Base-by-base conservation (phyloP, 2,797 vertebrate genomes). In the Neoniphon sammara region DNA sequence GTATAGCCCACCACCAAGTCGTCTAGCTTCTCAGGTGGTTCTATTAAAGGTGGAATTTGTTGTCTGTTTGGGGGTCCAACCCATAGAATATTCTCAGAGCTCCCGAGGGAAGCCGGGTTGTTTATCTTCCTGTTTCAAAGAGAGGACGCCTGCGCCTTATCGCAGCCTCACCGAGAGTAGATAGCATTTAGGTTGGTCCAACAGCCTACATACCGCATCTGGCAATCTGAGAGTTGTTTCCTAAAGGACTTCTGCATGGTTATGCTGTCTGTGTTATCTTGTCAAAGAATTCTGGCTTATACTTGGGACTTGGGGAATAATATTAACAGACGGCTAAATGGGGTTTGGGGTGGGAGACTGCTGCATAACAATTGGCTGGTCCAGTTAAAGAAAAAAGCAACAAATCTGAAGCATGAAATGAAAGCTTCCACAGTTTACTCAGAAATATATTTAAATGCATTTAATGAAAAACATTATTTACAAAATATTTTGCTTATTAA, bases 101-200 rank as follows among this genome's bases (percentile, higher is more conserved):
- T 89, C 88, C 83, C 64, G 70, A 70, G 82, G 83, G 90, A 87
- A 76, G 76, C 87, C 67, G 69, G 47, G 85, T 81, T 90, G 88
- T 90, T 92, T 90, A 92, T 92, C 90, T 86, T 84, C 85, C 83
- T 47, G 86, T 90, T 89, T 88, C 78, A 90, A 88, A 91, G 87
- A 88, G 87, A 57, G 70, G 86, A 91, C 81, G 88, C 87, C 89
- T 84, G 90, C 76, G 77, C 77, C 91, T 92, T 92, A 92, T 92
- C 90, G 74, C 88, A 81, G 83, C 77, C 79, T 75, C 79, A 66
- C 88, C 85, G 52, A 71, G 75, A 75, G 84, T 27, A 88, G 90
- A 92, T 90, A 92, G 82, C 84, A 83, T 90, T 89, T 82, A 90
- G 75, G 81, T 90, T 85, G 70, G 86, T 89, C 78, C 86, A 78